Conservation (phyloP, 2,797 vertebrate genomes). For the Benthosema pterotum region DNA sequence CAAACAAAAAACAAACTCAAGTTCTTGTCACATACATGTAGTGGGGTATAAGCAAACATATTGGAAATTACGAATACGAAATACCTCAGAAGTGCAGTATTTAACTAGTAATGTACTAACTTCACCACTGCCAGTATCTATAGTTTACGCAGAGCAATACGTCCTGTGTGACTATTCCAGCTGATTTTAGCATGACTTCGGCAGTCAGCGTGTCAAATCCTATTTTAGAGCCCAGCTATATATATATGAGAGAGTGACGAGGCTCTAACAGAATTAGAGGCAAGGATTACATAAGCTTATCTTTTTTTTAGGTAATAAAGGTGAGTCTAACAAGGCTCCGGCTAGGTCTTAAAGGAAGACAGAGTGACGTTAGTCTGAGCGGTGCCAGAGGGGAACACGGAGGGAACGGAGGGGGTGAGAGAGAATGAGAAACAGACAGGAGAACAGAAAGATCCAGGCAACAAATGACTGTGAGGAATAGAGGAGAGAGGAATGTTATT, state of each 20-base stretch:
- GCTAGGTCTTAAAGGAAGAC: slow-evolving; percentile 32
- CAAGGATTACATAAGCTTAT: slow-evolving; percentile 58
- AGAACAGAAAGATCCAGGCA: neutral
- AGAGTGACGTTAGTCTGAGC: slow-evolving; percentile 23
- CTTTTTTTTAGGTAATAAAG: slow-evolving; percentile 66
- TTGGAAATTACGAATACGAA: too few relatives aligned
- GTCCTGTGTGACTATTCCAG: slow-evolving; percentile 36
- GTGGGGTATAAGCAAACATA: too few relatives aligned
- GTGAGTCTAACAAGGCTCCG: slow-evolving; percentile 55
- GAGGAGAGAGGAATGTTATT: slow-evolving; percentile 24
- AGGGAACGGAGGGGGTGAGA: neutral
- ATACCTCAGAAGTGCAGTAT: too few relatives aligned
- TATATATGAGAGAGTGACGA: neutral
- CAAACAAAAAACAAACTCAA: too few relatives aligned
- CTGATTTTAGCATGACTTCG: slow-evolving; percentile 21
- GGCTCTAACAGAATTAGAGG: slow-evolving; percentile 58
- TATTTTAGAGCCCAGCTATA: too few relatives aligned
- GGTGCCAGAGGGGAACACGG: slow-evolving; percentile 4
- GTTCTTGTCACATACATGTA: too few relatives aligned
- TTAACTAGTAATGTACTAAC: too few relatives aligned
- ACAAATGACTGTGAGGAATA: neutral
- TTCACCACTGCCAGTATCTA: too few relatives aligned
- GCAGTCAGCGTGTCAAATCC: slow-evolving; percentile 1
- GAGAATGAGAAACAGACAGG: neutral
- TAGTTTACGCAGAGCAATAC: slow-evolving; percentile 9